Conservation (phyloP, 2,888 invertebrate species). For the Proisotoma minuta region DNA sequence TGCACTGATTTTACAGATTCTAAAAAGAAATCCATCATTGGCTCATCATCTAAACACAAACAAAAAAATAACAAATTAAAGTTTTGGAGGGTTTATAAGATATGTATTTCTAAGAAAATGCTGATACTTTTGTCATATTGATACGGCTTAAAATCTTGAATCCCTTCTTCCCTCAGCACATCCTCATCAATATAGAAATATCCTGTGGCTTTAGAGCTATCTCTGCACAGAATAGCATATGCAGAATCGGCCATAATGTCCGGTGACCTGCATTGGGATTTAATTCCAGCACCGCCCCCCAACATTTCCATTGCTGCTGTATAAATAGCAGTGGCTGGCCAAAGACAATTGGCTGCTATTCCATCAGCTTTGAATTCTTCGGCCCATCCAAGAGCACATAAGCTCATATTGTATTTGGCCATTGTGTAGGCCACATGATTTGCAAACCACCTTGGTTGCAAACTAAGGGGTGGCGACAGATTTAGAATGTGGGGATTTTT, state of each 20-base stretch:
- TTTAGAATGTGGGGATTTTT: slow-evolving; percentile 91
- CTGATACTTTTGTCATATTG: slow-evolving; percentile 69
- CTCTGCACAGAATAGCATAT: slow-evolving; percentile 71
- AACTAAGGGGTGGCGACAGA: slow-evolving; percentile 86
- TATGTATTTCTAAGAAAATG: too few species aligned
- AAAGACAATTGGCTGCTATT: slow-evolving; percentile 90
- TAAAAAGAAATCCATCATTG: slow-evolving; percentile 87
- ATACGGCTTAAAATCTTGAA: slow-evolving; percentile 78
- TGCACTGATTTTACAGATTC: slow-evolving; percentile 53
- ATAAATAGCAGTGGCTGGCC: slow-evolving; percentile 89
- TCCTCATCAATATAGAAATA: slow-evolving; percentile 92
- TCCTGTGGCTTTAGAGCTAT: slow-evolving; percentile 70
- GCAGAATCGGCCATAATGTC: slow-evolving; percentile 88
- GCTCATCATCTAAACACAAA: slow-evolving; percentile 50
- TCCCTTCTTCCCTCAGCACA: slow-evolving; percentile 69
- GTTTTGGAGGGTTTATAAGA: too few species aligned
- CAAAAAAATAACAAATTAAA: slow-evolving; percentile 12
- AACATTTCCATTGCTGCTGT: slow-evolving; percentile 92
- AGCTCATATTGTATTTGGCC: slow-evolving; percentile 98
- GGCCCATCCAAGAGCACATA: slow-evolving; percentile 97
- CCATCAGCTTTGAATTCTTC: slow-evolving; percentile 77
- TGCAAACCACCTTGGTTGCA: slow-evolving; percentile 85
- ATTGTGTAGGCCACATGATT: slow-evolving; percentile 91
- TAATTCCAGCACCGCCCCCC: slow-evolving; percentile 59
- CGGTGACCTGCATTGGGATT: slow-evolving; percentile 66